These are phyloP conservation scores for Schizaphis graminum DNA, from an alignment of 2,888 invertebrate genomes.

Conservation along the genomic window DNA sequence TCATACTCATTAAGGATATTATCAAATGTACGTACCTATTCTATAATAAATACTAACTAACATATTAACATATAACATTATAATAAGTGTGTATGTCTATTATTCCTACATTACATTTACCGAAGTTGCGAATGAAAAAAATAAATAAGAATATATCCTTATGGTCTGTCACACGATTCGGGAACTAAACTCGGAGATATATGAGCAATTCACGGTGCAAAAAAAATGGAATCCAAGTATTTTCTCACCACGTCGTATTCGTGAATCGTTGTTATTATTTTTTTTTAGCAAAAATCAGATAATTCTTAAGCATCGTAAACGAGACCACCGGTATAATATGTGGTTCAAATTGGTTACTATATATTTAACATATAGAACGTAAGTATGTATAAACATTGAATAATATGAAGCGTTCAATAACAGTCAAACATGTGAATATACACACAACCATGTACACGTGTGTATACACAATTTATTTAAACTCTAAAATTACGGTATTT, in stretches of 20 bases:
- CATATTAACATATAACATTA: neutral
- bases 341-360: neutral
- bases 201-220: neutral
- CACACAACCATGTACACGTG: neutral
- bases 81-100: neutral
- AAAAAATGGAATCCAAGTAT: neutral
- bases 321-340: slow-evolving; percentile 3
- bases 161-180: neutral
- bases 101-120: neutral
- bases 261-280: neutral
- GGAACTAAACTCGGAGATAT: neutral
- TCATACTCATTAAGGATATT: slow-evolving; percentile 32
- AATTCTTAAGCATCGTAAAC: neutral
- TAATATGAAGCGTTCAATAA: neutral
- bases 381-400: neutral
- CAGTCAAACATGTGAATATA: neutral
- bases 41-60: slow-evolving; percentile 17
- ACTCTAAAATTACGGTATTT: neutral
- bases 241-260: neutral
- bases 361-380: neutral
- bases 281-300: neutral
- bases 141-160: neutral
- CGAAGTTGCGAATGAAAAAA: neutral
- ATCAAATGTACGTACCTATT: slow-evolving; percentile 32
- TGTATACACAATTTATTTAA: neutral